Evolutionary conservation across 2,888 invertebrate genomes (phyloP), one percentile per base, ranked within the genome.

Genomic region (Caenorhabditis doughertyi): DNA sequence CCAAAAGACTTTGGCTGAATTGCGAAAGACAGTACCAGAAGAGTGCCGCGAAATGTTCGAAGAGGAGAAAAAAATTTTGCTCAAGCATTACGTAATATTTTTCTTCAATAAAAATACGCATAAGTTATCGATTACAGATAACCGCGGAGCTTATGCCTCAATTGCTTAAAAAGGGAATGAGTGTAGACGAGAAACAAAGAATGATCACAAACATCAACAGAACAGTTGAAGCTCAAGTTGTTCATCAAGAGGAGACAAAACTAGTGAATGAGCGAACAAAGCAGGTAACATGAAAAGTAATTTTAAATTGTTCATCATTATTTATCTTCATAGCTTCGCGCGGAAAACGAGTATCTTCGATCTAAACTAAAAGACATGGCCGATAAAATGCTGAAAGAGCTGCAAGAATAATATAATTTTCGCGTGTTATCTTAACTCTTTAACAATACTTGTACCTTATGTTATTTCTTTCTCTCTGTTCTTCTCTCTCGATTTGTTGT

Each of bases 21-120:
- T 58, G 27, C 27, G 81, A 51, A n/a, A 35, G n/a, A 35, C 44
- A 9, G 42, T 77, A 35, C 81, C 81, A 25, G 71, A 67, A 32
- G 32, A 72, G 29, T 77, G 76, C 25, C 25, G 49, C 2, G n/a
- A 72, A n/a, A 35, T 76, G 49, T 62, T 77, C 13, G 65, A 44
- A 5, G 11, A 81, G 7, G 76, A 76, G 25, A 81, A 70, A 13
- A n/a, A 2, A 16, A 53, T 49, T 3, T 29, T 64, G 3, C 18
- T 77, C 42, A 55, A 77, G 11, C 72, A 81, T 55, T 65, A 53
- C 51, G 81, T 81, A 39, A 51, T 58, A 3, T 21, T 44, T 55
- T 64, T 32, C 21, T 71, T 60, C 3, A 58, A 29, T 47, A 3
- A 2, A 44, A 3, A 42, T 27, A n/a, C 16, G 35, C 25, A 29